Base-by-base conservation (phyloP, 2,888 invertebrate genomes). In the Diarsia dahlii region DNA sequence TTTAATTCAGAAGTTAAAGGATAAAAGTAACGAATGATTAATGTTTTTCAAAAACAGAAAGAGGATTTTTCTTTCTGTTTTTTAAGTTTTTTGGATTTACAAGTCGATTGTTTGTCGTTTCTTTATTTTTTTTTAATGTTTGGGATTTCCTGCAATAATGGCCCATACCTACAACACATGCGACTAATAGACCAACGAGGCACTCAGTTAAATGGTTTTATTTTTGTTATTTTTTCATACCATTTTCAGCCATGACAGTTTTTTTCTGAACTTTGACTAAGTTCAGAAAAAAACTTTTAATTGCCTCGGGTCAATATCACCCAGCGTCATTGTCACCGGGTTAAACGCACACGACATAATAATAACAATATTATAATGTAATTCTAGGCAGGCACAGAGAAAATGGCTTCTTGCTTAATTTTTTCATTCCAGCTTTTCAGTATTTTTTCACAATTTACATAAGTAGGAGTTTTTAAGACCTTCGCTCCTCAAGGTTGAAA, bases 361-460 rank as follows among this genome's bases (percentile, higher is more conserved):
- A 13, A 10, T 18, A 52, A 67, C 45, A 50, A 68, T 66, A 83
- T 80, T 62, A 28, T 79, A 79, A 83, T 72, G 39, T 58, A 52
- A 83, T 84, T 80, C 67, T 46, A 71, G 52, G 46, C 65, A 79
- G 34, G 56, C 46, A 56, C 71, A 66, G 66, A 72, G 60, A 76
- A 81, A 81, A 81, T 63, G 13, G 52, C 34, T 71, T 39, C 52
- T 34, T 20, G 58, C 72, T 72, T 74, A 77, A 70, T 80, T 74
- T 81, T 74, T 62, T 48, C 82, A 67, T 78, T 74, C 50, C 48
- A 74, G 54, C n/a, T 65, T 72, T 54, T 66, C 50, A 73, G 54
- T 66, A 54, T 80, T 84, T 78, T 76, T 68, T 66, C n/a, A 23
- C 60, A 68, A 87, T 87, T 82, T 84, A 76, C 85, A 79, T 80